Base-by-base conservation (phyloP, 2,797 vertebrate genomes). In the Sitta carolinensis region DNA sequence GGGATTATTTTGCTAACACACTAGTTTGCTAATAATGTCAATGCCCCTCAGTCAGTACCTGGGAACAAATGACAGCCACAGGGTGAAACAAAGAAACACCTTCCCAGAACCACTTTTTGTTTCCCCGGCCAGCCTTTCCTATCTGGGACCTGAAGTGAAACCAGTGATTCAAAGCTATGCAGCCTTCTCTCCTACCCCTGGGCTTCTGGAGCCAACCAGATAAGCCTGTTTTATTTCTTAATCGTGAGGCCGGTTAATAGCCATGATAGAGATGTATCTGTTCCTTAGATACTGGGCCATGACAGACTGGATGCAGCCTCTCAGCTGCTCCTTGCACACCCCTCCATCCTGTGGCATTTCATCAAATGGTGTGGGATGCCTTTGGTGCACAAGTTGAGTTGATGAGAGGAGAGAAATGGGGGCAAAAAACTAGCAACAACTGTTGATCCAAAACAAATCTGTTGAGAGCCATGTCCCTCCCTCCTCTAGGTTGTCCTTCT, bases 361-460 rank as follows among this genome's bases (percentile, higher is more conserved):
- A 91, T 94, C 79, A 84, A 72, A 79, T 0, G 4, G 93, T 87
- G 90, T 76, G 86, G 81, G 86, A 92, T 96, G 94, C 78, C 92
- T 94, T 97, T 92, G 93, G 91, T 21, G 13, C 73, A 90, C 93
- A 91, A 83, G 79, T 86, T 96, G 89, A 92, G 76, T 85, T 74
- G 86, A 94, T 77, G 90, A 82, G 87, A 82, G 66, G 81, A n/a
- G 76, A 40, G 52, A 42, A 76, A 43, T 3, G 5, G 22, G 14
- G 29, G 7, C 63, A 72, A 86, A 87, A 92, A 94, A 97, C 85
- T 55, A 96, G 94, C 96, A 95, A 86, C 85, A 85, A 90, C 87
- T 94, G 87, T 95, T 95, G 95, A 90, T 89, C 96, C 7, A 7
- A 95, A 97, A 97, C 90, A 97, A 95, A 87, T 94, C 75, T 92